Percentiles rank a stretch among this genome's conserved stretches.
Conservation (phyloP, 2,797 vertebrate genomes). For the Channallabes apus region DNA sequence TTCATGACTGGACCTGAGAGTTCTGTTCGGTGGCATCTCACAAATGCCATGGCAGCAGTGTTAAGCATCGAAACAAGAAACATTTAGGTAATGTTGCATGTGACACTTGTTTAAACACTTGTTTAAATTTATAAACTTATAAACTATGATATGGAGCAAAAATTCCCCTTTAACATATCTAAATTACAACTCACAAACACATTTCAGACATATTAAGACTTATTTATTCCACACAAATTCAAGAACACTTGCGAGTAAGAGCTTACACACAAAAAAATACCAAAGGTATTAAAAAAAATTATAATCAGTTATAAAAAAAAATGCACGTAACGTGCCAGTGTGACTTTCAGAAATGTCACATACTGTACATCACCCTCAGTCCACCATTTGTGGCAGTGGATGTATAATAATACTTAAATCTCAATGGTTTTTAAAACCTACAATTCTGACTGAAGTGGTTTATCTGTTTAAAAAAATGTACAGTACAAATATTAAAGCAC, state of each 20-base stretch:
- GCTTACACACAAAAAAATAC: neutral
- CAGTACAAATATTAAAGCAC: neutral
- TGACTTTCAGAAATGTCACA: slow-evolving; percentile 43
- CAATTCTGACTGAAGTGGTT: slow-evolving; percentile 1
- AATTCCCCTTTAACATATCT: neutral
- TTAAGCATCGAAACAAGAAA: neutral
- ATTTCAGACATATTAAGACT: neutral
- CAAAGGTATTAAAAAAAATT: neutral
- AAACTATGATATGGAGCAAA: neutral
- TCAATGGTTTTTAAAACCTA: slow-evolving; percentile 37
- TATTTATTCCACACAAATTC: slow-evolving; percentile 7
- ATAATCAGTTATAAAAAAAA: neutral
- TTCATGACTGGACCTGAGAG: neutral
- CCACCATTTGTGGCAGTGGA: slow-evolving; percentile 21
- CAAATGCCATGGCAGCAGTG: neutral
- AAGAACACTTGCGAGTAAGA: neutral
- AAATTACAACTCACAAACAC: neutral
- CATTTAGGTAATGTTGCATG: neutral
- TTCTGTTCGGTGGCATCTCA: neutral
- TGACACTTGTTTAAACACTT: no score
- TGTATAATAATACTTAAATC: slow-evolving; percentile 19
- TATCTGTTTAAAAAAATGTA: neutral
- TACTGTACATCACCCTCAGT: slow-evolving; percentile 40
- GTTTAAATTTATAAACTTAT: neutral
- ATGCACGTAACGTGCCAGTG: slow-evolving; percentile 26